phyloP scores from a whole-genome alignment of 2,113 vertebrate species.

The Paralichthys olivaceus region DNA sequence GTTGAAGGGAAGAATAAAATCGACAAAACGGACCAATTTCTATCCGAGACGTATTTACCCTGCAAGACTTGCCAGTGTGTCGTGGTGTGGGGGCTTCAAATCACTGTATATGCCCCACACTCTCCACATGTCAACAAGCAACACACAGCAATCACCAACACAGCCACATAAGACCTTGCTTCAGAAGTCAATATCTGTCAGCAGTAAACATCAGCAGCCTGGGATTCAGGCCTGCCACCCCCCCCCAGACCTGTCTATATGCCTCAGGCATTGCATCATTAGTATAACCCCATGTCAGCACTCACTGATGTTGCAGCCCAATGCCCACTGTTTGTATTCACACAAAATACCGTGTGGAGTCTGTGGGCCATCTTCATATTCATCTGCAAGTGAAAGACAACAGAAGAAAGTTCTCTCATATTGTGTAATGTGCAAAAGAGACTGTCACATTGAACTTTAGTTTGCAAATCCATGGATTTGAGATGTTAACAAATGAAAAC shows the following conservation, averaged over 20 bases:
- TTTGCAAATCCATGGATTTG: neutral
- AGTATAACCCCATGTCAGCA: constrained; percentile 67
- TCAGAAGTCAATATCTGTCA: constrained; percentile 72
- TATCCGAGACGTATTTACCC: constrained; percentile 22
- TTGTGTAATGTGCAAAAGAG: constrained; percentile 19
- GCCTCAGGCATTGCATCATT: constrained; percentile 75
- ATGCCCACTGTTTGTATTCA: constrained; percentile 44
- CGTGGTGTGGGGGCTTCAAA: constrained; percentile 32
- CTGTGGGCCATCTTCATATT: constrained; percentile 19
- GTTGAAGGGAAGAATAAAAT: constrained; percentile 1
- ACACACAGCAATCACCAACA: constrained; percentile 63
- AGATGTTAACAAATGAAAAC: neutral
- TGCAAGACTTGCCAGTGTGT: constrained; percentile 10
- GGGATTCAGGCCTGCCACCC: constrained; percentile 51
- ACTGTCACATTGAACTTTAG: neutral
- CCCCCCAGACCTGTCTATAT: constrained; percentile 68
- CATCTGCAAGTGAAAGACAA: constrained; percentile 3
- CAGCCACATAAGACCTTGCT: constrained; percentile 49
- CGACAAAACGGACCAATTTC: constrained; percentile 27
- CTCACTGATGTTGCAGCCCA: constrained; percentile 47
- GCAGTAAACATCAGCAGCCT: constrained; percentile 64
- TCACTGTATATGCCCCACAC: constrained; percentile 36
- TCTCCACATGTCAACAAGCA: constrained; percentile 59
- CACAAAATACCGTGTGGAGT: constrained; percentile 27
- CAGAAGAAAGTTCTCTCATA: neutral